A percentile compares a stretch with the other conserved stretches of the same genome.
These are phyloP conservation scores for Rallus limicola DNA, from an alignment of 2,113 vertebrate genomes.

Conservation along the genomic window DNA sequence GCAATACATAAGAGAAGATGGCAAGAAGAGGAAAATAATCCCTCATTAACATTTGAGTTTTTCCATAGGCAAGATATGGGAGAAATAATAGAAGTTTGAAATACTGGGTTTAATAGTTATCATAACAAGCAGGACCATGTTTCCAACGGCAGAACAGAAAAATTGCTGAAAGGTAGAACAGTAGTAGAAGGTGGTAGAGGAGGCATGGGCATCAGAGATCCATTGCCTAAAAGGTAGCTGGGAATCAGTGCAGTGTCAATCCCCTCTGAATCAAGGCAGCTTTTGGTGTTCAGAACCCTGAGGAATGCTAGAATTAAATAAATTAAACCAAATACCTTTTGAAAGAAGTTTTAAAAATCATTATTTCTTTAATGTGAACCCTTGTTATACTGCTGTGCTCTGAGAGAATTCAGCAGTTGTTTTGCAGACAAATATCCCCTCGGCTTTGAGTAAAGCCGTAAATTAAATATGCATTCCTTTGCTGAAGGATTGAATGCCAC, in stretches of 20 bases:
- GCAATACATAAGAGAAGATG: neutral
- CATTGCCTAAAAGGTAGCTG: fast-evolving
- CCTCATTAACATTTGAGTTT: neutral
- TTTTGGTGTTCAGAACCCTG: neutral
- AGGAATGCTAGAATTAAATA: neutral
- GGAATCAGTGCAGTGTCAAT: neutral
- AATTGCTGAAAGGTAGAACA: neutral
- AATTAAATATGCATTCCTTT: neutral
- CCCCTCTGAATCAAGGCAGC: neutral
- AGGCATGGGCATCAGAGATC: no score
- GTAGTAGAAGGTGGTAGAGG: neutral
- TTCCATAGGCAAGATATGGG: neutral
- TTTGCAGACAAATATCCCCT: neutral
- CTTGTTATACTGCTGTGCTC: neutral
- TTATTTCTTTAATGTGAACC: neutral
- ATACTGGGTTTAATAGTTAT: neutral
- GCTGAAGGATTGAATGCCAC: neutral
- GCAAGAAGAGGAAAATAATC: neutral
- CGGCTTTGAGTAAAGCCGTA: neutral
- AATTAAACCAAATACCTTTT: neutral
- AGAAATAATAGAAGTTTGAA: neutral
- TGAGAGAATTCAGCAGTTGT: neutral
- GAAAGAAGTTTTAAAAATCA: neutral
- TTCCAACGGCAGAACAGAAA: neutral
- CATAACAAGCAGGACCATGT: neutral